Percentiles rank a stretch among this genome's conserved stretches.
Conservation (phyloP, 2,797 vertebrate genomes). For the Tragopan temminckii region DNA sequence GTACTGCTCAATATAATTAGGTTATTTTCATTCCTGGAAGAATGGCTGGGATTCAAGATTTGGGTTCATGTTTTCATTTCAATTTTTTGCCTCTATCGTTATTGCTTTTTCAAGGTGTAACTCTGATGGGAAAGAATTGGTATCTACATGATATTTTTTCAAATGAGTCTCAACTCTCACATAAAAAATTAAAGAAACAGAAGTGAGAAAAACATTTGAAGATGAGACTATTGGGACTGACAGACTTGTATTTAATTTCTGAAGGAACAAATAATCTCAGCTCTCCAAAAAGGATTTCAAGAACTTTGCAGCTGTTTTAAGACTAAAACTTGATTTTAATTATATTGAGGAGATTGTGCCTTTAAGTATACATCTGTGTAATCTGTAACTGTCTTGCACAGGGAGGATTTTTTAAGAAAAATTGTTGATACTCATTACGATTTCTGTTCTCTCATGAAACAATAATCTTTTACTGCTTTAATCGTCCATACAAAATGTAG, state of each 20-base stretch:
- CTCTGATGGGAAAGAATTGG: neutral
- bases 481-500: neutral
- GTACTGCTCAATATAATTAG: neutral
- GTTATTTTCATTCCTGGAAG: neutral
- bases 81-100: neutral
- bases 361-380: neutral
- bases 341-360: neutral
- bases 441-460: neutral
- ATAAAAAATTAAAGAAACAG: neutral
- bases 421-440: accelerated
- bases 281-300: neutral
- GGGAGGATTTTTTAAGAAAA: neutral
- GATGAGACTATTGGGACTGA: neutral
- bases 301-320: neutral
- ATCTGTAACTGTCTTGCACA: neutral
- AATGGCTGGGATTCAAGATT: neutral
- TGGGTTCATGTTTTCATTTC: neutral
- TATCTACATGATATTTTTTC: neutral
- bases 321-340: neutral
- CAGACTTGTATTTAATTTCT: neutral
- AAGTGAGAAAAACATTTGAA: neutral
- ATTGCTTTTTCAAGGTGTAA: neutral
- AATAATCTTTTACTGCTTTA: neutral
- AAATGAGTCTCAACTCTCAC: neutral
- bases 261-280: neutral